Evolutionary conservation across 2,888 invertebrate genomes (phyloP).

Genomic region (Mactromeris polynyma): DNA sequence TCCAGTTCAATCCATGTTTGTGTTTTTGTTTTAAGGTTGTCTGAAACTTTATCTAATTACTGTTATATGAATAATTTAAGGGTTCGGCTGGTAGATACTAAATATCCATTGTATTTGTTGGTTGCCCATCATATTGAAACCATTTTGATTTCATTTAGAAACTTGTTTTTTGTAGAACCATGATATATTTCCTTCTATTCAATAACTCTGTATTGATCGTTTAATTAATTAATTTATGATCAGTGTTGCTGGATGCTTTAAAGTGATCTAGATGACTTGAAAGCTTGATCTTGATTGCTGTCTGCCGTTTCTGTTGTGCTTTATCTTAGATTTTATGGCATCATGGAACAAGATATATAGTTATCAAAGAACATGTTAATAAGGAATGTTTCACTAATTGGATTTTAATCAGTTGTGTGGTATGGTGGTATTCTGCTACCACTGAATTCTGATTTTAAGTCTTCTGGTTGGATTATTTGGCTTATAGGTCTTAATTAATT

Average conservation of each 20-base stretch:
- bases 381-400: not conserved
- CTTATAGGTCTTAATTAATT: no score
- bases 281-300: conserved; percentile 1
- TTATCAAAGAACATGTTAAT: not conserved
- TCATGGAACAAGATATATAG: not conserved
- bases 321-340: not conserved
- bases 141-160: not conserved
- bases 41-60: no score
- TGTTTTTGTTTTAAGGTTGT: no score
- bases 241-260: conserved; percentile 7
- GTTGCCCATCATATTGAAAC: not conserved
- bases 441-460: not conserved
- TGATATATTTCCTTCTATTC: not conserved
- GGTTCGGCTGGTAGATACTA: no score
- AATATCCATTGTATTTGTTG: not conserved
- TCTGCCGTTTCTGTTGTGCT: not conserved
- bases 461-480: no score
- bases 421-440: not conserved
- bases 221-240: conserved; percentile 10
- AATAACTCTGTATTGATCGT: conserved; percentile 11
- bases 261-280: not conserved
- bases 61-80: no score
- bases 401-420: not conserved
- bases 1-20: no score
- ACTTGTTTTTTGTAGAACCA: not conserved